Evolutionary conservation across 2,113 vertebrate genomes (phyloP).

Genomic region (Podocnemis expansa): DNA sequence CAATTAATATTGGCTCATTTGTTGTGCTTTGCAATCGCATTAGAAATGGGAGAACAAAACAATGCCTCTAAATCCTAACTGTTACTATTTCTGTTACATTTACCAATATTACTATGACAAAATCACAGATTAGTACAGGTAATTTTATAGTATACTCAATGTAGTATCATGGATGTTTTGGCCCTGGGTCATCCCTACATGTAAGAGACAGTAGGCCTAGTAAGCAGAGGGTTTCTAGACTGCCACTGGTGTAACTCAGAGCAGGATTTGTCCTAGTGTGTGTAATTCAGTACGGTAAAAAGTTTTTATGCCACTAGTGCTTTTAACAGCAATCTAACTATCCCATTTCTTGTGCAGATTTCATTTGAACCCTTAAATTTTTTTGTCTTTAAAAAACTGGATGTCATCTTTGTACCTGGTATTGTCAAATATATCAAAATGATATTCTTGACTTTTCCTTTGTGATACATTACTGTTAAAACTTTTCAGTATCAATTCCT

Average conservation of each 20-base stretch:
- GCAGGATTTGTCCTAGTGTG: not conserved
- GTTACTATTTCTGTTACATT: not conserved
- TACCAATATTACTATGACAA: not conserved
- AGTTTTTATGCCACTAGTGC: not conserved
- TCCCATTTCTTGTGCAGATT: not conserved
- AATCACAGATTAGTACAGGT: not conserved
- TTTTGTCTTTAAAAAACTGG: not conserved
- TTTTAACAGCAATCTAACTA: not conserved
- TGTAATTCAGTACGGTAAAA: not conserved
- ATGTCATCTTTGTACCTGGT: not conserved
- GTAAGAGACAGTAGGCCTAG: not conserved
- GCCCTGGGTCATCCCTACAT: rapidly evolving
- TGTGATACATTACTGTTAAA: not conserved
- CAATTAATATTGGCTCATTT: not conserved
- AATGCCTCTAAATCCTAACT: not conserved
- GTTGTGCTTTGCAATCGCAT: not conserved
- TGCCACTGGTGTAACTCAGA: not conserved
- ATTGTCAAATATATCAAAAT: not conserved
- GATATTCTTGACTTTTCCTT: too few relatives aligned
- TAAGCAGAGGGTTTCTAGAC: not conserved
- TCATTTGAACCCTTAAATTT: not conserved
- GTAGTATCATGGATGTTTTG: not conserved
- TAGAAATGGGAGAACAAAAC: not conserved
- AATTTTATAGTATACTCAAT: not conserved
- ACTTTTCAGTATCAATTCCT: conserved; percentile 27